Conservation (phyloP, 2,888 invertebrate species). For the Atrina japonica region DNA sequence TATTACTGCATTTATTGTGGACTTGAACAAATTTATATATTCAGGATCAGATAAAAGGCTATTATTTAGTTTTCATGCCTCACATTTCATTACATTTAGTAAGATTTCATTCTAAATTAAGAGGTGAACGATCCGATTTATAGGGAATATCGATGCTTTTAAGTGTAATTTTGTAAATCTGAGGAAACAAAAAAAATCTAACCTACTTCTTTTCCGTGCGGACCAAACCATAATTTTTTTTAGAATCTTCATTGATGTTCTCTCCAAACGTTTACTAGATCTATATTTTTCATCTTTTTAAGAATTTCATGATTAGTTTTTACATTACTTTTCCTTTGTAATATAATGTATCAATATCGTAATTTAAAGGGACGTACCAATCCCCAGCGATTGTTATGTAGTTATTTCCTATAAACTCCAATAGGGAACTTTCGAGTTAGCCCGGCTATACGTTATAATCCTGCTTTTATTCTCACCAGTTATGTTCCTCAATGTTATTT, state of each 20-base stretch:
- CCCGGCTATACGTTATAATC: no score
- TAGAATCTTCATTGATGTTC: conserved; percentile 1
- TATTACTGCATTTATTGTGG: conserved; percentile 14
- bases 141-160: background rate
- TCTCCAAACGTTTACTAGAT: conserved; percentile 13
- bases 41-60: conserved; percentile 20
- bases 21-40: conserved; percentile 7
- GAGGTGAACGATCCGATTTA: conserved; percentile 22
- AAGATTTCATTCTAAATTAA: conserved; percentile 8
- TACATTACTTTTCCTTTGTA: conserved; percentile 5
- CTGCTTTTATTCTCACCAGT: no score
- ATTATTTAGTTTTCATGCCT: conserved; percentile 23
- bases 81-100: background rate
- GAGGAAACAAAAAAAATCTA: conserved; percentile 26
- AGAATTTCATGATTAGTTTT: conserved; percentile 7
- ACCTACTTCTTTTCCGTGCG: conserved; percentile 5
- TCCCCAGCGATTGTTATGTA: background rate
- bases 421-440: no score
- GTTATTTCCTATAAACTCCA: background rate
- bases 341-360: conserved; percentile 13
- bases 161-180: conserved; percentile 4
- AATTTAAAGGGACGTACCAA: conserved; percentile 9
- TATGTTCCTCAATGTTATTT: no score
- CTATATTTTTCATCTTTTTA: background rate
- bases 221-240: conserved; percentile 15